Evolutionary conservation across 2,113 vertebrate genomes (phyloP), one percentile per base, ranked within the genome.

Genomic region (Ardeotis arabs): DNA sequence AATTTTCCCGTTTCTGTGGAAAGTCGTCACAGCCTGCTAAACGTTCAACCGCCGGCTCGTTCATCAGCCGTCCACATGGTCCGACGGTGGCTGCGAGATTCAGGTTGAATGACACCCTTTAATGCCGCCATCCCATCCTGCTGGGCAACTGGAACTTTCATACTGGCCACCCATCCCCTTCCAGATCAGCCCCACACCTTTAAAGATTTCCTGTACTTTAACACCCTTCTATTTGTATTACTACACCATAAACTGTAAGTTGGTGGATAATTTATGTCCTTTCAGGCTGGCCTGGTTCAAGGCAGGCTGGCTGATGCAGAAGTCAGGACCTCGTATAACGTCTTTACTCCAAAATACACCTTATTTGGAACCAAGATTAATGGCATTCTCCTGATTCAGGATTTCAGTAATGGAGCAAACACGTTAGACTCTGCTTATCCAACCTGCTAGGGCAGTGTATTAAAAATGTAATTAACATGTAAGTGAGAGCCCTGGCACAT

Each of bases 11-110:
- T 96, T 93, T 91, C 96, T 64, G 96, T 91, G 95, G 92, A 85
- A 95, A 98, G 97, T 97, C 97, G 96, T 97, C 98, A 97, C 96
- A 97, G 98, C 69, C 96, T 93, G 97, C 96, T 97, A 87, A 97
- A 62, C 97, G 79, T 90, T 94, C 89, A 64, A 22, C 85, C 90
- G 97, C 96, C 76, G 86, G 88, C 95, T 97, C 96, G 69, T 96
- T 90, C 95, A 50, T 97, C 97, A 92, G 95, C 73, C 86, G 31
- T 70, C 85, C 96, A 16, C 68, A 45, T 29, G 53, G 92, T 75
- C 94, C 68, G 39, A 79, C 58, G 41, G 72, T 50, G 82, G 91
- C 93, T 78, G 49, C 64, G 44, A 72, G 90, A 91, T 35, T 74
- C 72, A 59, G 91, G 24, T 13, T 11, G 87, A 95, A 73, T 7